Base-by-base conservation (phyloP, 2,113 vertebrate species). In the Sigmodon hispidus region DNA sequence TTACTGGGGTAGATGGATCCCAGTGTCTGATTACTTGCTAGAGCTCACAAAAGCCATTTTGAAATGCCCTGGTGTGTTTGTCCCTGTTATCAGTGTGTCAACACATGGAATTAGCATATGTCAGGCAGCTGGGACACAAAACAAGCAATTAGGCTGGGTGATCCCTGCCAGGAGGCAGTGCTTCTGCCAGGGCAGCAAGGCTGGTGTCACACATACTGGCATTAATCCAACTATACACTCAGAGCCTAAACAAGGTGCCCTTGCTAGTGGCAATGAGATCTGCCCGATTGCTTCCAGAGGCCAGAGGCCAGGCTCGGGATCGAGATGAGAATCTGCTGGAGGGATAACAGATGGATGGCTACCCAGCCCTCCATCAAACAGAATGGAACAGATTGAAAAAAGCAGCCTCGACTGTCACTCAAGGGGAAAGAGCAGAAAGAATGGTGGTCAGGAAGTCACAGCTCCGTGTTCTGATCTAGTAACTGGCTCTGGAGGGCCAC, bases 41-140 rank as follows among this genome's bases (percentile, higher is more conserved):
- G 94, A 50, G 80, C 70, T 77, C 84, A 83, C 63, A 43, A 73
- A 91, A 91, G 91, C 80, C 80, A 63, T 84, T 31, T 1, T 84
- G 95, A 97, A 94, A 83, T 2, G 59, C 55, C 88, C 21, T 45
- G 34, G 19, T 76, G 70, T 87, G 55, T 86, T 59, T 92, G 90
- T 0, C 3, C 95, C 84, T 2, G 92, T 94, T 85, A 94, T 59
- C 40, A 95, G 34, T 3, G 67, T 97, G 70, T 93, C 98, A 93
- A 79, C 96, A 89, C 96, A 96, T 97, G 87, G 45, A 80, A 75
- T 84, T 97, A 97, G 93, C 94, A 97, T 55, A 89, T 85, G 90
- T 69, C 94, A 93, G 89, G 92, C 77, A 96, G 94, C 94, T 96
- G 94, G 83, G 90, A 95, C 81, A 97, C 77, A 98, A 97, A 97